Percentiles rank a stretch among this genome's conserved stretches.
Conservation (phyloP, 2,888 invertebrate species). For the Salpingus planirostris region DNA sequence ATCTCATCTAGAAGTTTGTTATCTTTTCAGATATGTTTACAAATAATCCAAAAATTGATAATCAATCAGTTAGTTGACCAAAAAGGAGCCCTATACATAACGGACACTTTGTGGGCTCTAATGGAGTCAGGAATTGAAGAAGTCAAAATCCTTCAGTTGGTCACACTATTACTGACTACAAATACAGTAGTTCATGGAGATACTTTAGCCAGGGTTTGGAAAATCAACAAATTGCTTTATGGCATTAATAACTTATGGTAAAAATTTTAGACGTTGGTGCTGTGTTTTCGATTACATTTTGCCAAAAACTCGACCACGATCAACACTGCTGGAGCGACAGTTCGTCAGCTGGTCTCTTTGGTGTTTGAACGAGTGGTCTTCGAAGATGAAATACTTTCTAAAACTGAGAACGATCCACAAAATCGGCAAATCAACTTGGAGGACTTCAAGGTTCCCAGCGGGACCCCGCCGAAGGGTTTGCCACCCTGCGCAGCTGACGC, state of each 20-base stretch:
- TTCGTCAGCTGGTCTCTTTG: constrained; percentile 86
- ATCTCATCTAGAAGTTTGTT: constrained; percentile 4
- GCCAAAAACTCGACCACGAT: constrained; percentile 90
- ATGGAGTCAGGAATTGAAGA: constrained; percentile 94
- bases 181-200: constrained; percentile 92
- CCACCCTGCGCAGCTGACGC: constrained; percentile 89
- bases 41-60: constrained; percentile 89
- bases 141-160: constrained; percentile 91
- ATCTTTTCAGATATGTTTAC: constrained; percentile 70
- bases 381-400: constrained; percentile 51
- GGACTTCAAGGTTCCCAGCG: constrained; percentile 67
- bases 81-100: constrained; percentile 87
- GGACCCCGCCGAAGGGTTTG: constrained; percentile 71
- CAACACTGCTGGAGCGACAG: constrained; percentile 96
- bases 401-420: constrained; percentile 25
- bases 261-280: constrained; percentile 68
- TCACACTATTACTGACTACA: constrained; percentile 89
- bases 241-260: too few species aligned
- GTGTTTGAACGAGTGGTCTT: constrained; percentile 80
- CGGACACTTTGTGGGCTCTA: constrained; percentile 86
- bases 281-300: constrained; percentile 95
- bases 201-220: constrained; percentile 88
- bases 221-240: too few species aligned
- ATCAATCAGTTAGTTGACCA: constrained; percentile 82
- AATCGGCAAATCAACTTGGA: constrained; percentile 58